Percentiles rank a stretch among this genome's conserved stretches.
Evolutionary conservation across 2,113 vertebrate genomes (phyloP).

Genomic region (Collichthys lucidus): DNA sequence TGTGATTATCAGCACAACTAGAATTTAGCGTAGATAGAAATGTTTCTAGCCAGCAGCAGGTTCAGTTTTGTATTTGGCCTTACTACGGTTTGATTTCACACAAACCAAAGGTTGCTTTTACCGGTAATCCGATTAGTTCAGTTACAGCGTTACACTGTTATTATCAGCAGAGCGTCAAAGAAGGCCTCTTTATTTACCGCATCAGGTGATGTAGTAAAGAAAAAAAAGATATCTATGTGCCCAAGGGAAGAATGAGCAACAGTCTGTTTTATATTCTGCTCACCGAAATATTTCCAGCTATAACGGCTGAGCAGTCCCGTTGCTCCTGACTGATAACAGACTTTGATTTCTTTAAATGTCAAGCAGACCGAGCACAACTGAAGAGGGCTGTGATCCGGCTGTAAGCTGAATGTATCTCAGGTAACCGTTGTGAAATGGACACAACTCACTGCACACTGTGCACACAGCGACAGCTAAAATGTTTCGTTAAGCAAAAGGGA

Average conservation of each 20-base stretch:
- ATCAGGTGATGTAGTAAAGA: slow-evolving; percentile 1
- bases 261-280: slow-evolving; percentile 8
- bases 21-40: not conserved
- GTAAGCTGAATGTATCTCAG: not conserved
- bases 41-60: not conserved
- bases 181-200: not conserved
- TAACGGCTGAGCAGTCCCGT: not conserved
- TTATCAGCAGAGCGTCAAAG: not conserved
- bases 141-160: not conserved
- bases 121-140: not conserved
- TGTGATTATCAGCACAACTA: slow-evolving; percentile 6
- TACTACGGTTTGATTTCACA: not conserved
- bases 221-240: not conserved
- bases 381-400: slow-evolving; percentile 15
- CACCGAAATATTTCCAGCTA: not conserved
- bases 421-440: not conserved
- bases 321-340: slow-evolving; percentile 25
- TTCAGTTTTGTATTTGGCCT: slow-evolving; percentile 1
- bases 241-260: not conserved
- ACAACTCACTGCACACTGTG: not conserved
- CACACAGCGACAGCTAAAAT: not conserved
- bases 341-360: slow-evolving; percentile 36
- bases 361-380: not conserved
- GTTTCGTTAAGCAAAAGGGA: slow-evolving; percentile 20
- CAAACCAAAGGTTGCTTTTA: not conserved